phyloP scores from a whole-genome alignment of 2,797 vertebrate genomes.

The Acrocephalus scirpaceus region DNA sequence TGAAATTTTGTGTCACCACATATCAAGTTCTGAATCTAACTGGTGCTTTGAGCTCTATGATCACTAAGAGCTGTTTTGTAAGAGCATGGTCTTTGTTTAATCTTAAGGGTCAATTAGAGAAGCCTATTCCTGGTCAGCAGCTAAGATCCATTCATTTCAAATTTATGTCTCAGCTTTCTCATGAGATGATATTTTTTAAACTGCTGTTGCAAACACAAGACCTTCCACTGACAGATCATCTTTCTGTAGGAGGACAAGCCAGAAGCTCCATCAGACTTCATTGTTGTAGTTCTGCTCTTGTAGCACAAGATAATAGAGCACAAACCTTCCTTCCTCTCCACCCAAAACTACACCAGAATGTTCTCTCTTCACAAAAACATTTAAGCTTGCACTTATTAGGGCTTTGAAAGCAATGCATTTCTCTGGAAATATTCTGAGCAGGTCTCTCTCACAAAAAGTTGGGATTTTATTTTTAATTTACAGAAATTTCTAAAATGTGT shows the following conservation, averaged over 20 bases:
- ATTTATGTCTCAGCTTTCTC: neutral
- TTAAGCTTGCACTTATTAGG: neutral
- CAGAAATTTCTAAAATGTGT: neutral
- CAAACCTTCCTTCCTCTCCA: neutral
- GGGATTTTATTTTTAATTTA: neutral
- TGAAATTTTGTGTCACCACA: neutral
- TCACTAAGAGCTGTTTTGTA: neutral
- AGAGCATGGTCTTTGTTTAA: neutral
- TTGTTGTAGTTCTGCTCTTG: neutral
- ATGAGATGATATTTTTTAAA: neutral
- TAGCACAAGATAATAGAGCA: fast-evolving
- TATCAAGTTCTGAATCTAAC: neutral
- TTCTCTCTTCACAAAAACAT: neutral
- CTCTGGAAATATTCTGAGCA: neutral
- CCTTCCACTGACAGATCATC: neutral
- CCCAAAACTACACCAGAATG: neutral
- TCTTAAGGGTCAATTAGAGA: neutral
- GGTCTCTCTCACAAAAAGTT: neutral
- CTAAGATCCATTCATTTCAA: neutral
- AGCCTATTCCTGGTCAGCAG: neutral
- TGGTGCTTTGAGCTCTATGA: neutral
- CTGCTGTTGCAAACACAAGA: neutral
- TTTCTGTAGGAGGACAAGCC: neutral
- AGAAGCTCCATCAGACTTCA: neutral
- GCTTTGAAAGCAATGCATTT: neutral